Percentiles rank a stretch among this genome's conserved stretches.
phyloP scores from a whole-genome alignment of 2,888 invertebrate genomes.

The Exocentrus adspersus region DNA sequence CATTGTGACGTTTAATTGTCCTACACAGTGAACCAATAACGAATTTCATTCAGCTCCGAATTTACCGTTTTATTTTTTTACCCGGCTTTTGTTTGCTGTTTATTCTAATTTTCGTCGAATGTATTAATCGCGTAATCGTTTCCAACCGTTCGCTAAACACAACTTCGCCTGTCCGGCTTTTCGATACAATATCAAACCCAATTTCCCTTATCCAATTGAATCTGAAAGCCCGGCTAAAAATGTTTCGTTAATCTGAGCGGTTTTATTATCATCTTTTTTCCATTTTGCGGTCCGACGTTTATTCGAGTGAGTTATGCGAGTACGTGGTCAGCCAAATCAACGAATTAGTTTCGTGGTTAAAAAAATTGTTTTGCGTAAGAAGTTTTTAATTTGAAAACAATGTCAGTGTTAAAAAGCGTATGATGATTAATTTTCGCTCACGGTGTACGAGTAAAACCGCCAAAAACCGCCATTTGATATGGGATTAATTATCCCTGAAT shows the following conservation, averaged over 20 bases:
- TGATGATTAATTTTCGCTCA: background rate
- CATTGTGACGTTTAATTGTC: too few species aligned
- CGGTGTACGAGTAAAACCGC: background rate
- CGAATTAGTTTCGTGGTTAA: too few species aligned
- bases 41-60: too few species aligned
- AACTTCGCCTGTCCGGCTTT: background rate
- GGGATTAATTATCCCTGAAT: constrained; percentile 9
- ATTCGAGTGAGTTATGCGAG: too few species aligned
- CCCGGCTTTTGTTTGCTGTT: too few species aligned
- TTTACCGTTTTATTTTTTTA: too few species aligned
- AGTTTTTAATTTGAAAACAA: too few species aligned
- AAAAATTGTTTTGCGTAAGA: too few species aligned
- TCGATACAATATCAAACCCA: background rate
- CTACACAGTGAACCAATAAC: too few species aligned
- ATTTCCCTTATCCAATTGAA: background rate
- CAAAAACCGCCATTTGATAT: background rate
- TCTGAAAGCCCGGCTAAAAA: background rate
- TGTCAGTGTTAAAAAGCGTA: too few species aligned
- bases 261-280: background rate
- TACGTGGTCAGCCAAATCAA: too few species aligned
- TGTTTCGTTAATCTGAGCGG: background rate
- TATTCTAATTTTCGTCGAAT: background rate
- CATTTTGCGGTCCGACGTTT: too few species aligned
- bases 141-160: background rate
- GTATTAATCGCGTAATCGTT: background rate